These are phyloP conservation scores for Pseudomugil gertrudae DNA, from an alignment of 2,797 vertebrate species.

Conservation along the genomic window DNA sequence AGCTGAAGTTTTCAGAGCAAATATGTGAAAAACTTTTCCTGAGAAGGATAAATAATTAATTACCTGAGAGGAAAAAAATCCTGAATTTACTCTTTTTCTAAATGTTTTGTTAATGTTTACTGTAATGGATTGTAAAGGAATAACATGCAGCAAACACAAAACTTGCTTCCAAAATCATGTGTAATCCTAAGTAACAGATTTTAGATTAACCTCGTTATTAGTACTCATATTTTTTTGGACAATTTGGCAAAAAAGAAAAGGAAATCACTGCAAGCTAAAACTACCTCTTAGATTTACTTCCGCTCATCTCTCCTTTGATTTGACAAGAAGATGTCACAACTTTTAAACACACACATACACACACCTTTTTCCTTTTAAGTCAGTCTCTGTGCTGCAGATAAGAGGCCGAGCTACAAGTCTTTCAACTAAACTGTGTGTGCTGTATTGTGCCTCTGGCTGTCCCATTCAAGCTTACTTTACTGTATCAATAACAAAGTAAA, in stretches of 20 bases:
- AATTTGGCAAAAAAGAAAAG: background rate
- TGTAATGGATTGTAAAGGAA: background rate
- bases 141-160: background rate
- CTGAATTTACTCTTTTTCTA: background rate
- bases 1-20: background rate
- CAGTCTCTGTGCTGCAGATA: constrained; percentile 33
- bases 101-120: background rate
- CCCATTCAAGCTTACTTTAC: constrained; percentile 49
- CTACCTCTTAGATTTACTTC: constrained; percentile 31
- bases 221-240: background rate
- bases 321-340: constrained; percentile 52
- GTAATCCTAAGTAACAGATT: background rate
- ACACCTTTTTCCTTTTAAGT: constrained; percentile 33
- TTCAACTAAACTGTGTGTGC: constrained; percentile 40
- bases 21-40: background rate
- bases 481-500: constrained; percentile 73
- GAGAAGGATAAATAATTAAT: background rate
- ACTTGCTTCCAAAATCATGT: background rate
- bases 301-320: constrained; percentile 46
- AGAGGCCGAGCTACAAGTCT: constrained; percentile 48
- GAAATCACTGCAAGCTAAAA: constrained; percentile 11
- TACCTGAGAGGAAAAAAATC: background rate
- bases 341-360: constrained; percentile 20
- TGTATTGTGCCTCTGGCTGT: constrained; percentile 47
- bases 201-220: background rate